Percentiles rank a stretch among this genome's conserved stretches.
These are phyloP conservation scores for Odontamblyopus lacepedii DNA, from an alignment of 2,797 vertebrate genomes.

Conservation along the genomic window DNA sequence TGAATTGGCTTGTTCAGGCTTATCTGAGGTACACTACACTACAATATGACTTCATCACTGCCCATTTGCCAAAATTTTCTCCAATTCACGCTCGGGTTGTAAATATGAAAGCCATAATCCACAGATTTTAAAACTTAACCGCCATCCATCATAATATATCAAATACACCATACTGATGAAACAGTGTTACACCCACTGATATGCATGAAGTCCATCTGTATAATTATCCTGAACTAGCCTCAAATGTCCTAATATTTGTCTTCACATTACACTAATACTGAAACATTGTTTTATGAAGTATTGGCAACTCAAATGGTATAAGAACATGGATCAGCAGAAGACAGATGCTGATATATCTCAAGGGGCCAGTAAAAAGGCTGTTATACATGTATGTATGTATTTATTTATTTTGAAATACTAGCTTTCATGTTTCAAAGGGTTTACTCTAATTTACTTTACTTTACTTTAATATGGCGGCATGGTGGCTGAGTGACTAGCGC, in stretches of 20 bases:
- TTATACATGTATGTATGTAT: too few species aligned
- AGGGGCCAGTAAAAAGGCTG: too few species aligned
- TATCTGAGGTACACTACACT: slow-evolving; percentile 11
- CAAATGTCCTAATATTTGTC: background rate
- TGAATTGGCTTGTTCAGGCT: background rate
- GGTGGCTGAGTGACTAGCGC: too few species aligned
- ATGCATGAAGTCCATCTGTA: background rate
- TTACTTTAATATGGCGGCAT: too few species aligned
- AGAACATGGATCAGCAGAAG: background rate
- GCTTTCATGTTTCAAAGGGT: too few species aligned
- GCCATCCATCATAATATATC: slow-evolving; percentile 18
- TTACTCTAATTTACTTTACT: too few species aligned
- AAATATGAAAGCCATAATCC: slow-evolving; percentile 8
- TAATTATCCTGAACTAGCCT: background rate
- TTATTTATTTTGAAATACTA: too few species aligned
- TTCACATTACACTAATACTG: background rate
- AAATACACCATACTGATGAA: slow-evolving; percentile 16
- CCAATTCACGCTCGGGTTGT: background rate
- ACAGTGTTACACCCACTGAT: slow-evolving; percentile 15
- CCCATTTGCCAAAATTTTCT: slow-evolving; percentile 8
- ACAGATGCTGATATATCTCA: too few species aligned
- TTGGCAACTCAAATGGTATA: background rate
- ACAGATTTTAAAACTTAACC: slow-evolving; percentile 14
- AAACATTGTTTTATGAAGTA: background rate
- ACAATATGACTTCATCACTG: background rate